These are phyloP conservation scores for Sussaba pulchella DNA, from an alignment of 2,888 invertebrate species.

Conservation along the genomic window DNA sequence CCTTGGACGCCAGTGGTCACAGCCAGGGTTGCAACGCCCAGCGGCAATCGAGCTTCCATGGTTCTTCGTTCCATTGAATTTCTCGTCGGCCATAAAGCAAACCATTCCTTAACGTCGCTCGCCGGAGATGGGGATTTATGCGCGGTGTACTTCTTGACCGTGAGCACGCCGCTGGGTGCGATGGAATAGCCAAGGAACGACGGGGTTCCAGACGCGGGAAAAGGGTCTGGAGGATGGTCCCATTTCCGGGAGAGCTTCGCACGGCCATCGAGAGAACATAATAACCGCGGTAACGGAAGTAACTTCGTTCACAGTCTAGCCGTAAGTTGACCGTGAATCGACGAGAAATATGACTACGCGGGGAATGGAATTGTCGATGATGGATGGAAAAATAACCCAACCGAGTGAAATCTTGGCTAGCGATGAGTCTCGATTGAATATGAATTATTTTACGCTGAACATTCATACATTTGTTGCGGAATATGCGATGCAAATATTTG, in stretches of 20 bases:
- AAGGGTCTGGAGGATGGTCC: conserved; percentile 51
- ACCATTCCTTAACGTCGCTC: conserved; percentile 73
- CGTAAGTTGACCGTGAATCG: conserved; percentile 38
- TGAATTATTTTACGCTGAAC: no score
- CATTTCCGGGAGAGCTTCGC: conserved; percentile 59
- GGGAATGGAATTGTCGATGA: conserved; percentile 25
- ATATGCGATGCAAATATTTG: no score
- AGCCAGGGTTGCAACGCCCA: conserved; percentile 38
- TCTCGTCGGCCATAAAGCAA: conserved; percentile 77
- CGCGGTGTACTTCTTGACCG: conserved; percentile 59
- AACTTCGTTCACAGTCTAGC: conserved; percentile 37
- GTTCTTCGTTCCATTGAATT: conserved; percentile 79
- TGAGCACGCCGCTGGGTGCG: conserved; percentile 23
- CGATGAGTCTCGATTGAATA: no score
- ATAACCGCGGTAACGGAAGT: conserved; percentile 54
- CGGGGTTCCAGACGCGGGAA: conserved; percentile 15
- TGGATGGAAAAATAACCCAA: background rate
- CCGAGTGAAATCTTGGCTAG: no score
- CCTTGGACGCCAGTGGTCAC: background rate
- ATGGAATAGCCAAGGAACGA: background rate
- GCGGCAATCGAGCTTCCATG: conserved; percentile 70
- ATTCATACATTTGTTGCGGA: no score
- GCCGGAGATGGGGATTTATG: conserved; percentile 74
- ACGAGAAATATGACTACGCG: conserved; percentile 38
- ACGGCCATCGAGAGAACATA: conserved; percentile 54